phyloP scores from a whole-genome alignment of 2,888 invertebrate genomes.

The Xestia rhomboidea region DNA sequence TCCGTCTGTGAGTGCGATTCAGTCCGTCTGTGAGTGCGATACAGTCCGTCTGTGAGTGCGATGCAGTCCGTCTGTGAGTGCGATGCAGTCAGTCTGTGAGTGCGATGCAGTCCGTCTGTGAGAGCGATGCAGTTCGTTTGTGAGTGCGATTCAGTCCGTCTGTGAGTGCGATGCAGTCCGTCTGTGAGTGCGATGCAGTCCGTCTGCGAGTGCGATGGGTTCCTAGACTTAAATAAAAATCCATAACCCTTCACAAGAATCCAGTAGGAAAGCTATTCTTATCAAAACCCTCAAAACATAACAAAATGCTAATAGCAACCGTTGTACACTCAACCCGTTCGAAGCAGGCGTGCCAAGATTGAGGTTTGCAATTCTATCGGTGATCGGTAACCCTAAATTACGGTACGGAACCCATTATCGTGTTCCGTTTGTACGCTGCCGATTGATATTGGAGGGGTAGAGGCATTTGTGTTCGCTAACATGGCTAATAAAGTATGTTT shows the following conservation, averaged over 20 bases:
- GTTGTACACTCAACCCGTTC: conserved; percentile 62
- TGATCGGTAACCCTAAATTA: conserved; percentile 80
- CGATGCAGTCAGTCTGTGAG: too few species aligned
- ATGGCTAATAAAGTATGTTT: conserved; percentile 62
- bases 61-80: too few species aligned
- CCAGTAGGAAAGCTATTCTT: not conserved
- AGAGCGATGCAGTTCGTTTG: too few species aligned
- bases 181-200: too few species aligned
- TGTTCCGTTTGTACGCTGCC: conserved; percentile 73
- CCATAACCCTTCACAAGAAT: not conserved
- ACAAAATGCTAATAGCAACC: conserved; percentile 59
- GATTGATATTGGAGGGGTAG: conserved; percentile 78
- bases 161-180: too few species aligned
- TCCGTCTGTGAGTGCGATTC: too few species aligned
- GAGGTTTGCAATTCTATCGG: conserved; percentile 80
- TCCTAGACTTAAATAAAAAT: too few species aligned
- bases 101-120: too few species aligned
- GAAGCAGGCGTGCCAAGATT: conserved; percentile 75
- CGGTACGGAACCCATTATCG: conserved; percentile 76
- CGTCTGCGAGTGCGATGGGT: too few species aligned
- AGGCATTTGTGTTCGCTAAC: conserved; percentile 62
- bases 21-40: too few species aligned
- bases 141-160: too few species aligned
- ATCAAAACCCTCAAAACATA: conserved; percentile 15
- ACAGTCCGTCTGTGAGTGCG: too few species aligned